A percentile compares a stretch with the other conserved stretches of the same genome.
These are phyloP conservation scores for Cinclus cinclus DNA, from an alignment of 2,113 vertebrate genomes.

Conservation along the genomic window DNA sequence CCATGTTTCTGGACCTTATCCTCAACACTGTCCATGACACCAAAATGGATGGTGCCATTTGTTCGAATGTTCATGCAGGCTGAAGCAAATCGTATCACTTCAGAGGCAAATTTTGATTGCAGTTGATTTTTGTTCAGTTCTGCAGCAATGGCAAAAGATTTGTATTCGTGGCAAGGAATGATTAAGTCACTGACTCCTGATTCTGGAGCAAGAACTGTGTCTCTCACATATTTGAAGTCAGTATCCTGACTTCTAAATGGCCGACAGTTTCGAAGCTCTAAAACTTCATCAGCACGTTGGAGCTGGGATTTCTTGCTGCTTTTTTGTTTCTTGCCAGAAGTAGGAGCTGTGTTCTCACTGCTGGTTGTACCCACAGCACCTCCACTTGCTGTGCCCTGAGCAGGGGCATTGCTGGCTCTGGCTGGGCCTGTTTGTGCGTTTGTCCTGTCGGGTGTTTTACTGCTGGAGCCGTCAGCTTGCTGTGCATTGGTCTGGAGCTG, in stretches of 20 bases:
- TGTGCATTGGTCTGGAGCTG: background rate
- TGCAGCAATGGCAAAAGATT: conserved; percentile 74
- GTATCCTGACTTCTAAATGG: conserved; percentile 69
- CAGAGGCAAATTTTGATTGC: conserved; percentile 79
- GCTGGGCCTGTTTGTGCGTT: background rate
- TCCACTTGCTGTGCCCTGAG: fast-evolving
- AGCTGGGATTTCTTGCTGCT: background rate
- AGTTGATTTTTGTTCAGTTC: conserved; percentile 66
- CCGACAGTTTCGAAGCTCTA: conserved; percentile 53
- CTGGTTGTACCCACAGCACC: background rate
- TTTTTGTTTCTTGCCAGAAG: background rate
- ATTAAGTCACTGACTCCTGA: conserved; percentile 76
- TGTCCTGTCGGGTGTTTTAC: fast-evolving
- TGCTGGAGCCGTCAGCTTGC: background rate
- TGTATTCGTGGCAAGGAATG: conserved; percentile 82
- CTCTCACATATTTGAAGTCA: conserved; percentile 75
- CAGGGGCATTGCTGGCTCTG: fast-evolving
- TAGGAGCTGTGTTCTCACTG: background rate
- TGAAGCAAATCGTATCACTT: conserved; percentile 79
- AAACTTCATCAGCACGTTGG: background rate
- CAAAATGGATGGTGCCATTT: conserved; percentile 86
- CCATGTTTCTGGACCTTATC: conserved; percentile 69
- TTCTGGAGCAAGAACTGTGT: conserved; percentile 78
- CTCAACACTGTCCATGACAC: conserved; percentile 77
- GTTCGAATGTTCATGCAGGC: conserved; percentile 84